Base-by-base conservation (phyloP, 1,140 invertebrate species). In the Cryptotermes secundus region DNA sequence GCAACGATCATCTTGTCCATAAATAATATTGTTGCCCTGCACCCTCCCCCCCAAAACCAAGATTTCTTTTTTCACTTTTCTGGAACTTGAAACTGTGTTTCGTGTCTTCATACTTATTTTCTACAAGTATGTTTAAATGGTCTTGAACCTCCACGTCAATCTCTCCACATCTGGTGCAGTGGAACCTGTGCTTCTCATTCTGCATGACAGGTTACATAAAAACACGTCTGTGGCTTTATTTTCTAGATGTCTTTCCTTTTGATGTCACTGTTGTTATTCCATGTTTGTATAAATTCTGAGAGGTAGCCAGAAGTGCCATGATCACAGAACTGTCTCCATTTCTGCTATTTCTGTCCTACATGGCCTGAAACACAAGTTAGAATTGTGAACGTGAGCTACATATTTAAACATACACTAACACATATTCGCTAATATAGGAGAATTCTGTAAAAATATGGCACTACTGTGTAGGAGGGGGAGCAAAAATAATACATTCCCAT, bases 311-410 rank as follows among this genome's bases (percentile, higher is more conserved):
- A n/a, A 9, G 24, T 81, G 22, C 81, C 87, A 86, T 84, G 87
- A 92, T 96, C 95, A 96, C 93, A 96, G 95, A 92, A 96, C 95
- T 88, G 95, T 96, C 92, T 96, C 95, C 93, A 96, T 96, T 92
- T 96, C 95, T 88, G 95, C 95, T 86, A 95, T 94, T 91, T 95
- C 94, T 86, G 94, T 95, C 88, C 92, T 92, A 85, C 90, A 91
- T n/a, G 91, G 90, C 86, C 92, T 93, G 87, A 82, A 87, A 88
- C 87, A 88, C 84, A 87, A 45, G 34, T 34, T 19, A 19, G 3
- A 19, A 49, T 19, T 19, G 1, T 19, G 16, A 19, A 49, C 19
- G 16, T 14, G 22, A 19, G 16, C 19, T 19, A 3, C 3, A 3
- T 49, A 49, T 49, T 49, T 49, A 19, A 7, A 12, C 22, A 49